These are phyloP conservation scores for Pelochelys cantorii DNA, from an alignment of 2,797 vertebrate species.

Conservation along the genomic window DNA sequence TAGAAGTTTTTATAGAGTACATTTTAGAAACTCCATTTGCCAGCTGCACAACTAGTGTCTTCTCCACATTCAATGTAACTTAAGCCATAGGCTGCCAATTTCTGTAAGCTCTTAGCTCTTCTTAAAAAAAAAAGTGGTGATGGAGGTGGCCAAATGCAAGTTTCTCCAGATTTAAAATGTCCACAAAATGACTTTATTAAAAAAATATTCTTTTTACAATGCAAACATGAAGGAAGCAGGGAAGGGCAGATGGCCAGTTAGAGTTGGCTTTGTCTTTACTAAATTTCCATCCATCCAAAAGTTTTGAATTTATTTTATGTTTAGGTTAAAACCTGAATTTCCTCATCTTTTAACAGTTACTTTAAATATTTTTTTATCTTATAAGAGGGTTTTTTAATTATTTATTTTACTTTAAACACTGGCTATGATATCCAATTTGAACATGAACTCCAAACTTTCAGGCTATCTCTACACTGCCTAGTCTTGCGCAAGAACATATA, in stretches of 20 bases:
- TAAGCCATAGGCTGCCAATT: constrained; percentile 8
- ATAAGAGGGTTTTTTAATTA: not conserved
- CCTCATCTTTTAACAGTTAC: not conserved
- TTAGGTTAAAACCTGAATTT: not conserved
- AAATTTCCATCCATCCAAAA: not conserved
- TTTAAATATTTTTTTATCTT: not conserved
- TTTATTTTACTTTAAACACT: not conserved
- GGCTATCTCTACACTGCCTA: no score
- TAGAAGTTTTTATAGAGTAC: not conserved
- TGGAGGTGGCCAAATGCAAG: not conserved
- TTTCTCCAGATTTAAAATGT: constrained; percentile 6
- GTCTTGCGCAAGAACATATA: no score
- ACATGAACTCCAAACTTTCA: not conserved
- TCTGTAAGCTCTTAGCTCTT: not conserved
- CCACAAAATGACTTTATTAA: not conserved
- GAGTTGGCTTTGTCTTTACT: not conserved
- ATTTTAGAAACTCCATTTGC: not conserved
- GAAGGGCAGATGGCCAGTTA: not conserved
- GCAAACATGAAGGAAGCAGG: not conserved
- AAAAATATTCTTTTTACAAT: not conserved
- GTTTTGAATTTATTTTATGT: not conserved
- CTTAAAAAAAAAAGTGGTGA: not conserved
- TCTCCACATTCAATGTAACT: not conserved
- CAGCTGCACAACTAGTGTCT: not conserved
- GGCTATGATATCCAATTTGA: not conserved